Evolutionary conservation across 2,888 invertebrate genomes (phyloP).

Genomic region (Aporophyla lueneburgensis): DNA sequence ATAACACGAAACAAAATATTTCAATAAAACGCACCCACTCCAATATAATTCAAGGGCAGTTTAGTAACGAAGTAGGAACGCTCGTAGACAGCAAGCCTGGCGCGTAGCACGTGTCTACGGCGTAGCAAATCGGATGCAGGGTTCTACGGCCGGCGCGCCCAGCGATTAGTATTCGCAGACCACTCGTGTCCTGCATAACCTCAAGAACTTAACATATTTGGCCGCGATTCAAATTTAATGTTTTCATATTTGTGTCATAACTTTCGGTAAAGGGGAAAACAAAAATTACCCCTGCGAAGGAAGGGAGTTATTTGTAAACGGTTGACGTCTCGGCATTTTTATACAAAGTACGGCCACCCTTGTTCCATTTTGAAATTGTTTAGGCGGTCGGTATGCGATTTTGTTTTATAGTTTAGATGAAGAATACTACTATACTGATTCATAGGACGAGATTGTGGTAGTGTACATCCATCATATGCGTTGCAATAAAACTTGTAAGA

Average conservation of each 20-base stretch:
- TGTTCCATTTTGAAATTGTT: slow-evolving; percentile 87
- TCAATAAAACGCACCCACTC: slow-evolving; percentile 32
- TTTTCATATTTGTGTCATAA: slow-evolving; percentile 89
- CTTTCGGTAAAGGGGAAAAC: slow-evolving; percentile 85
- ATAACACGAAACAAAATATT: slow-evolving; percentile 6
- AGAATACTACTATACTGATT: slow-evolving; percentile 72
- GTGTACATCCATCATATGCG: slow-evolving; percentile 82
- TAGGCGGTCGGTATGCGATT: slow-evolving; percentile 82
- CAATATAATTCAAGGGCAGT: slow-evolving; percentile 52
- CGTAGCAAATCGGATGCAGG: slow-evolving; percentile 74
- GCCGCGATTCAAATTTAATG: slow-evolving; percentile 88
- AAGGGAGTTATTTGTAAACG: slow-evolving; percentile 88
- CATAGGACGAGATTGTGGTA: slow-evolving; percentile 79
- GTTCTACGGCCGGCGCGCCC: slow-evolving; percentile 65
- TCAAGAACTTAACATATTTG: slow-evolving; percentile 87
- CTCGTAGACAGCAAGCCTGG: slow-evolving; percentile 71
- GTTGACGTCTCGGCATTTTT: slow-evolving; percentile 88
- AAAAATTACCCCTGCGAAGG: slow-evolving; percentile 84
- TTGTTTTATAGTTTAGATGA: slow-evolving; percentile 80
- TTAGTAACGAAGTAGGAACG: slow-evolving; percentile 36
- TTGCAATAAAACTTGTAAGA: slow-evolving; percentile 88
- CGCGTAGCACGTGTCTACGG: slow-evolving; percentile 86
- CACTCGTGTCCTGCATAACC: slow-evolving; percentile 80
- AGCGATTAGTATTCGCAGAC: slow-evolving; percentile 83
- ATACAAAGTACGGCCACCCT: slow-evolving; percentile 84